Conservation (phyloP, 2,113 vertebrate species). For the Anser brachyrhynchus region DNA sequence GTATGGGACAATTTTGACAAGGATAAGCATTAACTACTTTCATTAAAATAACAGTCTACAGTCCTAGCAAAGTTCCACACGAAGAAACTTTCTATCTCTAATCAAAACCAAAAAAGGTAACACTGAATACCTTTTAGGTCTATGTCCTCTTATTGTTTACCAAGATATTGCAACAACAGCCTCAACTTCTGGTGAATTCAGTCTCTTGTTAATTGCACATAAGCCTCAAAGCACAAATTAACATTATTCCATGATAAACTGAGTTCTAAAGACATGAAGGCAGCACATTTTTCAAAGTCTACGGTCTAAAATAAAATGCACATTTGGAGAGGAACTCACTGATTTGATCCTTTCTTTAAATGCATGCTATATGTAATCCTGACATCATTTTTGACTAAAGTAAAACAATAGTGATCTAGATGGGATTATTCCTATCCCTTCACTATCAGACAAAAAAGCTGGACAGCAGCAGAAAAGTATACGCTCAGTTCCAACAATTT, state of each 20-base stretch:
- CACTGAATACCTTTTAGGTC: background rate
- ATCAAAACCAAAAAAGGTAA: background rate
- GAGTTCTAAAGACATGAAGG: background rate
- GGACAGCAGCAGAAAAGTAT: background rate
- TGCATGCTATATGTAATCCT: fast-evolving
- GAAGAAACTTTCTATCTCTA: background rate
- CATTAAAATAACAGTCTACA: background rate
- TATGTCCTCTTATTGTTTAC: background rate
- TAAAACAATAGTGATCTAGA: background rate
- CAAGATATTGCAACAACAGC: background rate
- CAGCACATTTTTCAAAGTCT: background rate
- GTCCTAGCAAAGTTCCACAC: background rate
- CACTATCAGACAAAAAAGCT: background rate
- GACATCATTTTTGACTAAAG: no score
- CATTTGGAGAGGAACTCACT: background rate
- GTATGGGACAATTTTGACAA: background rate
- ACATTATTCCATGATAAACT: background rate
- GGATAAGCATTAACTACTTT: background rate
- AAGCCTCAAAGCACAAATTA: background rate
- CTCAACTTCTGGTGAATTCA: background rate
- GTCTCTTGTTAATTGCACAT: background rate
- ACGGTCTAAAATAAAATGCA: background rate
- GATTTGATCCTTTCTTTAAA: background rate
- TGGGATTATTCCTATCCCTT: background rate
- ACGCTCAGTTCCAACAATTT: background rate